Percentiles rank a stretch among this genome's conserved stretches.
These are phyloP conservation scores for Mormyrops attenuatus DNA, from an alignment of 2,797 vertebrate species.

Conservation along the genomic window DNA sequence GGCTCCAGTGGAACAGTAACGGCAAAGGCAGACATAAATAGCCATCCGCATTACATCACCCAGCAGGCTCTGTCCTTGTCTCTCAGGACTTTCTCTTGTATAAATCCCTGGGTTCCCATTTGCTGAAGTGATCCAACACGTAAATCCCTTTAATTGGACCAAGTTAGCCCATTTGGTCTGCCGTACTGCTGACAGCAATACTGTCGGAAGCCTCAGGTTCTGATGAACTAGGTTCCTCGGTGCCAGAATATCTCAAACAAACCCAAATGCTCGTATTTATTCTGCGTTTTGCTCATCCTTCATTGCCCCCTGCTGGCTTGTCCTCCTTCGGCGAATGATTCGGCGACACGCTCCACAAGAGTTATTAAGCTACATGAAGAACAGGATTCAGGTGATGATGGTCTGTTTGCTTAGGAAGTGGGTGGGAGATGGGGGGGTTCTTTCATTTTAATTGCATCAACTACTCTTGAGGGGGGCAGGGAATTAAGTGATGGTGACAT, in stretches of 20 bases:
- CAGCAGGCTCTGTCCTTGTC: not conserved
- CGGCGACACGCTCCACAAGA: not conserved
- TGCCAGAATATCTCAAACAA: not conserved
- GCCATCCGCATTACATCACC: not conserved
- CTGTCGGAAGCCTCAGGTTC: not conserved
- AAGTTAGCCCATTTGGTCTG: not conserved
- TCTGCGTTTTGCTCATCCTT: not conserved
- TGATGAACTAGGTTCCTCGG: not conserved
- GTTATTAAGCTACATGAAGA: not conserved
- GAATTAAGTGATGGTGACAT: not conserved
- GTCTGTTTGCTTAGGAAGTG: not conserved
- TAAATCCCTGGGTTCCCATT: not conserved
- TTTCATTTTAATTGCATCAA: not conserved
- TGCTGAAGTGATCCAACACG: not conserved
- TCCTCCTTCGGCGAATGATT: not conserved
- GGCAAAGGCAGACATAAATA: not conserved
- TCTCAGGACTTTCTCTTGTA: not conserved
- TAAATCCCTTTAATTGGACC: slow-evolving; percentile 7
- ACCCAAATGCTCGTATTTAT: not conserved
- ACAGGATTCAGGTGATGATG: not conserved
- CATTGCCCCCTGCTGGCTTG: not conserved
- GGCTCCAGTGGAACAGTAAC: not conserved
- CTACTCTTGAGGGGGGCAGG: not conserved
- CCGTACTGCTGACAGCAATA: not conserved
- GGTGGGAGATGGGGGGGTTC: not conserved